Conservation (phyloP, 2,888 invertebrate genomes). For the Cremastinae sp. region DNA sequence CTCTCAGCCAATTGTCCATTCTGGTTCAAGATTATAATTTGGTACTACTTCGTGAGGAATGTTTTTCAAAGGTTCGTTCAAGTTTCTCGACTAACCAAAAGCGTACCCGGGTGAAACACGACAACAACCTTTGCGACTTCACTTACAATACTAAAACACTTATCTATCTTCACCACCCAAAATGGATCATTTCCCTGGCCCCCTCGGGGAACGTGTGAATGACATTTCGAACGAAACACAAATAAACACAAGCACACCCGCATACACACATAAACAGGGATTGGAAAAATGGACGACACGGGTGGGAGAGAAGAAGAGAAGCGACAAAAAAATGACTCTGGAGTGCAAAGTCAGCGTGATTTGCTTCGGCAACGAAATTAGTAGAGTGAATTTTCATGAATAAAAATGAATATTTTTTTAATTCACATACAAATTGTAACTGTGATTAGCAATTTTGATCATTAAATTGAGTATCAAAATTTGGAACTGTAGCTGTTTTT, state of each 20-base stretch:
- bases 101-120: constrained; percentile 44
- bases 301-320: constrained; percentile 13
- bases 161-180: constrained; percentile 25
- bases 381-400: background rate
- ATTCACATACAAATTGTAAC: constrained; percentile 12
- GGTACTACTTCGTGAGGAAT: constrained; percentile 59
- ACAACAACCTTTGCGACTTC: constrained; percentile 32
- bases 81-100: constrained; percentile 39
- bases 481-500: no score
- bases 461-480: no score
- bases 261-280: constrained; percentile 25
- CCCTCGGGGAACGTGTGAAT: constrained; percentile 1
- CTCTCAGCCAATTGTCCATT: constrained; percentile 68
- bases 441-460: background rate
- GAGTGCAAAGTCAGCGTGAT: constrained; percentile 1
- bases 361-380: constrained; percentile 2
- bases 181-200: constrained; percentile 2
- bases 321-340: background rate
- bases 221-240: constrained; percentile 4
- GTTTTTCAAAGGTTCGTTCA: constrained; percentile 31
- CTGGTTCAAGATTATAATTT: constrained; percentile 32
- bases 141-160: constrained; percentile 17
- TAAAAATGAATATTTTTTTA: background rate
- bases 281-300: constrained; percentile 39
- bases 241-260: background rate